These are phyloP conservation scores for Hemicordylus capensis DNA, from an alignment of 2,113 vertebrate genomes.

Conservation along the genomic window DNA sequence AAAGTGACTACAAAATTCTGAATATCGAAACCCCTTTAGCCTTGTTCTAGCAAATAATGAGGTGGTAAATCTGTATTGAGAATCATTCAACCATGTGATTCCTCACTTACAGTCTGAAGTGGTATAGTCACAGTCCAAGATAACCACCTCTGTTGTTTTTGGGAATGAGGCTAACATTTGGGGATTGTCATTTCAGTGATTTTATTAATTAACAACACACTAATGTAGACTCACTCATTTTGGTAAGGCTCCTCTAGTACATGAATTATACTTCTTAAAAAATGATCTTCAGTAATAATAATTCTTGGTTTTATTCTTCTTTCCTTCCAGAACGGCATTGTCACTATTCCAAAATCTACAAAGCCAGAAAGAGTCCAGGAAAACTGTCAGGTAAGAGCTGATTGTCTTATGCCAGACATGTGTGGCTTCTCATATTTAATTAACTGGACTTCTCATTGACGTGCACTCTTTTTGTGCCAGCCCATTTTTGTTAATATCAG, in stretches of 20 bases:
- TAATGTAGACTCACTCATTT: not conserved
- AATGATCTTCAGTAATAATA: not conserved
- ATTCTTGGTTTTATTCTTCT: slow-evolving; percentile 12
- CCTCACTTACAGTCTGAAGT: no score
- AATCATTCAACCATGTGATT: not conserved
- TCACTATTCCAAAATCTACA: slow-evolving; percentile 85
- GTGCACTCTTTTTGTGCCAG: not conserved
- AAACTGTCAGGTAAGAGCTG: slow-evolving; percentile 78
- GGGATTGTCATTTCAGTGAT: not conserved
- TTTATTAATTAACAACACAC: not conserved
- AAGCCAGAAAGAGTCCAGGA: slow-evolving; percentile 78
- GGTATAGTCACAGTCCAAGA: not conserved
- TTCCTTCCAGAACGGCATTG: slow-evolving; percentile 78
- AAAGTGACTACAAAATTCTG: not conserved
- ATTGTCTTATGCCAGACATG: not conserved
- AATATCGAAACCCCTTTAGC: not conserved
- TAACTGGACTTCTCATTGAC: not conserved
- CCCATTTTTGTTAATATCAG: not conserved
- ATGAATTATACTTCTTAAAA: no score
- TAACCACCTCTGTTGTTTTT: not conserved
- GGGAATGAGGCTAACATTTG: not conserved
- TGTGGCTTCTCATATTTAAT: not conserved
- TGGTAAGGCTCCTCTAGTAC: not conserved
- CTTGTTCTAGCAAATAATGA: not conserved
- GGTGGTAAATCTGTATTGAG: not conserved